Base-by-base conservation (phyloP, 2,888 invertebrate genomes). In the Heterodera filipjevi region DNA sequence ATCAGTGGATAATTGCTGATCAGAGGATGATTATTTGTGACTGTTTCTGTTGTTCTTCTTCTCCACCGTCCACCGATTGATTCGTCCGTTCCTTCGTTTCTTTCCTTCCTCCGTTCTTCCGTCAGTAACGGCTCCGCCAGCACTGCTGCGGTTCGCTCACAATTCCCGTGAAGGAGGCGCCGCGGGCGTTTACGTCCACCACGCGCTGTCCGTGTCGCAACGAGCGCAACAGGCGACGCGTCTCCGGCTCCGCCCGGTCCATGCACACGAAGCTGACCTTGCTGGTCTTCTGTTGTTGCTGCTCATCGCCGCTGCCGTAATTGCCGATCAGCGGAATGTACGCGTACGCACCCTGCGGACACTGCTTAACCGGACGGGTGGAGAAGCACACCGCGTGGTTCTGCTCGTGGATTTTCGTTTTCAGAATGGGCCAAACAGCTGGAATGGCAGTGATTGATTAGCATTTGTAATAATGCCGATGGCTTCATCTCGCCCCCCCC, bases 371-470 rank as follows among this genome's bases (percentile, higher is more conserved):
- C 72, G 85, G 84, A 78, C 82, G 80, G 19, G 81, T 53, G 32
- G 87, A 86, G 84, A 87, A 87, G 84, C 87, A 87, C 71, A 87
- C 71, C 59, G 84, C 80, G 82, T 86, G 80, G 66, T 83, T 77
- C 76, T 81, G 82, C 81, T 87, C 87, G 71, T 85, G 76, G 76
- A 86, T 80, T 35, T 80, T 78, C 71, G 84, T 87, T 78, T 80
- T 81, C 82, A 83, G 73, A 35, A 82, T 74, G 49, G 86, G 84
- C 59, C 82, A 85, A 85, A 79, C 80, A 85, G 81, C 30, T 59
- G 39, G 12, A 39, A 39, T n/a, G n/a, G n/a, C n/a, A n/a, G n/a
- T n/a, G n/a, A n/a, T n/a, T n/a, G n/a, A n/a, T n/a, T n/a, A n/a
- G n/a, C n/a, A n/a, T n/a, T n/a, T n/a, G n/a, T n/a, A n/a, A n/a